Evolutionary conservation across 2,797 vertebrate species (phyloP).

Genomic region (Huso huso): DNA sequence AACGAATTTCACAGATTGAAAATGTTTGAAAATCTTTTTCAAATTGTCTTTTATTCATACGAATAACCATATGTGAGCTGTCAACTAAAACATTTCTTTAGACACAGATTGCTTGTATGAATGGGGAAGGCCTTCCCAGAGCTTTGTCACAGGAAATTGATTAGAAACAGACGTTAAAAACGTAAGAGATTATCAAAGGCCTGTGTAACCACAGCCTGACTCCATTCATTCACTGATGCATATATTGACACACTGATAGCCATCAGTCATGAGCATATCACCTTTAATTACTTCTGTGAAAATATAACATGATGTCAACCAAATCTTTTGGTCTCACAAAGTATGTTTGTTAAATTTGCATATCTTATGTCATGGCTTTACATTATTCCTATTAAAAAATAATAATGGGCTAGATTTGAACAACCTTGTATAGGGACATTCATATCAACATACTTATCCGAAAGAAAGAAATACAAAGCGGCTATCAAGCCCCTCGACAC

Average conservation of each 20-base stretch:
- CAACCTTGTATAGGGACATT: background rate
- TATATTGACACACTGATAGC: background rate
- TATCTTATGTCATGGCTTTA: too few relatives aligned
- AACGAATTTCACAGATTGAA: background rate
- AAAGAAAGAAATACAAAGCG: background rate
- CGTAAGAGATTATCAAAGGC: background rate
- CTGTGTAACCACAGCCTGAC: background rate
- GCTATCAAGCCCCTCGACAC: background rate
- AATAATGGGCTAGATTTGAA: too few relatives aligned
- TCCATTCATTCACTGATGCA: background rate
- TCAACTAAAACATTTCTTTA: background rate
- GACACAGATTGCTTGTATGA: background rate
- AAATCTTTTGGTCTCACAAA: too few relatives aligned
- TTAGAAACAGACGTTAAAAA: background rate
- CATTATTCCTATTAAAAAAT: too few relatives aligned
- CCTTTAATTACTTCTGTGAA: too few relatives aligned
- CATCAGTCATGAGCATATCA: background rate
- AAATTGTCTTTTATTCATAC: background rate
- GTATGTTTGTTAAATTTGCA: too few relatives aligned
- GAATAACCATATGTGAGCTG: constrained; percentile 2
- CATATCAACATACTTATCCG: background rate
- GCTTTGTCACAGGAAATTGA: constrained; percentile 3
- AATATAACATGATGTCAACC: too few relatives aligned
- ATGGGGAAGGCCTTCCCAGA: background rate
- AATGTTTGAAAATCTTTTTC: background rate